Evolutionary conservation across 1,140 invertebrate species (phyloP).

Genomic region (Scaptomyza pallida): DNA sequence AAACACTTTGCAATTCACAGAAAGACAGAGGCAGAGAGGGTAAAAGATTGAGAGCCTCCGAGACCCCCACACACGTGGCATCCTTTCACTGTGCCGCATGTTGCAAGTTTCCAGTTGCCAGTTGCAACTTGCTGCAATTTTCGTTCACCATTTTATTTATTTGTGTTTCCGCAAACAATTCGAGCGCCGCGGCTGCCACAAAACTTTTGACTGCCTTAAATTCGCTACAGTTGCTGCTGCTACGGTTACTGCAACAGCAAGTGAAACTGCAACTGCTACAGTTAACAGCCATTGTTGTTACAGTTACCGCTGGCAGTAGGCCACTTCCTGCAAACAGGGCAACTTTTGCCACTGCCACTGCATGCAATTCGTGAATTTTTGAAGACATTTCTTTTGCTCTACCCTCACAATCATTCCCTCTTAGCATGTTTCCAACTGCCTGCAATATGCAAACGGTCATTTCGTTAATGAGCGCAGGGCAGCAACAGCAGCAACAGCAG

Average conservation of each 20-base stretch:
- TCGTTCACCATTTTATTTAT: constrained; percentile 69
- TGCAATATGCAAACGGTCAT: constrained; percentile 82
- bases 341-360: constrained; percentile 53
- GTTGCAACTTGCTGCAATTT: constrained; percentile 49
- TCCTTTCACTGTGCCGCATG: constrained; percentile 7
- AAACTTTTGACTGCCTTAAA: constrained; percentile 66
- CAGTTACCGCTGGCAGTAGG: constrained; percentile 58
- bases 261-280: constrained; percentile 14
- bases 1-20: constrained; percentile 63
- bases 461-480: constrained; percentile 77
- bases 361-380: constrained; percentile 76
- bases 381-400: constrained; percentile 66
- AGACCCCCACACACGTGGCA: constrained; percentile 16
- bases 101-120: constrained; percentile 12
- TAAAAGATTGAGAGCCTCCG: not conserved
- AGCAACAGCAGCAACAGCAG: not conserved
- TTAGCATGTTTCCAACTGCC: constrained; percentile 15
- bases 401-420: constrained; percentile 21
- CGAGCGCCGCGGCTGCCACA: constrained; percentile 61
- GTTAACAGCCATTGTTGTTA: constrained; percentile 32
- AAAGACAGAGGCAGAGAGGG: not conserved
- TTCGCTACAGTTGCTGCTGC: constrained; percentile 19
- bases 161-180: constrained; percentile 78
- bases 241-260: not conserved
- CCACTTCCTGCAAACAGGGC: constrained; percentile 63